Percentiles rank a stretch among this genome's conserved stretches.
phyloP scores from a whole-genome alignment of 2,888 invertebrate species.

The Cryptocheilus praepositus region DNA sequence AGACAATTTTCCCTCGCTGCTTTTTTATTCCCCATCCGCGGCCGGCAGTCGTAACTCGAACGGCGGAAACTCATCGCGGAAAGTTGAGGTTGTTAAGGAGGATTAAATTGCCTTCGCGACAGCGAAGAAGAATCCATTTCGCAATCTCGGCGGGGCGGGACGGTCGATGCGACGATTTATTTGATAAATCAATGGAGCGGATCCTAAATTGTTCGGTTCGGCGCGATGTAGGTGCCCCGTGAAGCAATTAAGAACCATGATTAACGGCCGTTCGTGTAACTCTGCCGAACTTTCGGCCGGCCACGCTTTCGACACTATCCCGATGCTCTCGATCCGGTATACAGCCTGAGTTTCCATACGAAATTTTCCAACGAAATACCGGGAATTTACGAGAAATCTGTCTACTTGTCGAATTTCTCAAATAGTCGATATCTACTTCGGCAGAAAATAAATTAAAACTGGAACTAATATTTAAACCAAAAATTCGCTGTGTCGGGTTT shows the following conservation, averaged over 20 bases:
- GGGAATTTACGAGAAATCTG: too few species aligned
- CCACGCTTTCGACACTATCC: slow-evolving; percentile 19
- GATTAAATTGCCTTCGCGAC: slow-evolving; percentile 47
- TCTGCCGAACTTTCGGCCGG: slow-evolving; percentile 31
- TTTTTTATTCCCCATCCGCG: too few species aligned
- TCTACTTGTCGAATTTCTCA: slow-evolving; percentile 7
- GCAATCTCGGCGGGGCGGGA: slow-evolving; percentile 5
- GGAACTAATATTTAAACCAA: too few species aligned
- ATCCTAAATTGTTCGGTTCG: slow-evolving; percentile 54
- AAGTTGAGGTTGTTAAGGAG: slow-evolving; percentile 41
- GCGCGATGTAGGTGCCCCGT: slow-evolving; percentile 48
- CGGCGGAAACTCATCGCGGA: slow-evolving; percentile 25
- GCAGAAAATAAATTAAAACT: too few species aligned
- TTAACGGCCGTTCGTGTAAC: slow-evolving; percentile 54
- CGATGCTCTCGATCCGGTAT: too few species aligned
- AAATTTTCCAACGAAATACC: neutral
- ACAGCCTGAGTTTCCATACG: too few species aligned
- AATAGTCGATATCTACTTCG: slow-evolving; percentile 39
- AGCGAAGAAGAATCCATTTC: slow-evolving; percentile 33
- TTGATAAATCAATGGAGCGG: slow-evolving; percentile 59
- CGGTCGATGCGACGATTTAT: slow-evolving; percentile 53
- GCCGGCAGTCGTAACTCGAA: neutral
- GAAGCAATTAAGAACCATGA: slow-evolving; percentile 61
- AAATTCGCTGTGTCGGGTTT: too few species aligned
- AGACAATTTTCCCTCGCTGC: neutral